These are phyloP conservation scores for Aricia artaxerxes DNA, from an alignment of 2,888 invertebrate genomes.

Conservation along the genomic window DNA sequence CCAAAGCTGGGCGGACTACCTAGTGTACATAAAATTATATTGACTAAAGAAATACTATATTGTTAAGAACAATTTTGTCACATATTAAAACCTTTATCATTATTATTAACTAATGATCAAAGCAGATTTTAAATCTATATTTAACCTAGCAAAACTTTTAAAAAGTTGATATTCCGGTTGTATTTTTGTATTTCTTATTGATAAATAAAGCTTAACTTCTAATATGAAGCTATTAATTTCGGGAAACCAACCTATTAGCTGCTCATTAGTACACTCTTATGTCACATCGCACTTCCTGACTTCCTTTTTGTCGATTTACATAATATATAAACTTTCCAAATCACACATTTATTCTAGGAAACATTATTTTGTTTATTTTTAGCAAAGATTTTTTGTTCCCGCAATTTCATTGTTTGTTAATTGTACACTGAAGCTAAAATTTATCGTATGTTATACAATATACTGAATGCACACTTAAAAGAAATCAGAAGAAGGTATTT, in stretches of 20 bases:
- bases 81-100: too few relatives aligned
- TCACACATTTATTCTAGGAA: not conserved
- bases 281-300: not conserved
- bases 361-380: not conserved
- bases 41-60: too few relatives aligned
- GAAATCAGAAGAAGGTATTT: not conserved
- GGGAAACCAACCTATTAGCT: not conserved
- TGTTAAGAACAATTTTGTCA: too few relatives aligned
- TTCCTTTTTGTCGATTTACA: not conserved
- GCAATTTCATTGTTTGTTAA: not conserved
- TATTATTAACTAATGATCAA: too few relatives aligned
- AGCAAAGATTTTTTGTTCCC: not conserved
- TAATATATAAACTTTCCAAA: slow-evolving; percentile 17
- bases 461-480: not conserved
- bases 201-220: not conserved
- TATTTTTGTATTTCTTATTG: not conserved
- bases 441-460: not conserved
- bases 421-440: not conserved
- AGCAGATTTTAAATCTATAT: not conserved
- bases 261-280: not conserved
- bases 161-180: not conserved
- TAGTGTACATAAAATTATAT: too few relatives aligned
- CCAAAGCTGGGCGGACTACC: too few relatives aligned
- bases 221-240: not conserved
- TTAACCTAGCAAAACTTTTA: not conserved